A percentile compares a stretch with the other conserved stretches of the same genome.
Evolutionary conservation across 2,113 vertebrate species (phyloP).

Genomic region (Calidris pygmaea): DNA sequence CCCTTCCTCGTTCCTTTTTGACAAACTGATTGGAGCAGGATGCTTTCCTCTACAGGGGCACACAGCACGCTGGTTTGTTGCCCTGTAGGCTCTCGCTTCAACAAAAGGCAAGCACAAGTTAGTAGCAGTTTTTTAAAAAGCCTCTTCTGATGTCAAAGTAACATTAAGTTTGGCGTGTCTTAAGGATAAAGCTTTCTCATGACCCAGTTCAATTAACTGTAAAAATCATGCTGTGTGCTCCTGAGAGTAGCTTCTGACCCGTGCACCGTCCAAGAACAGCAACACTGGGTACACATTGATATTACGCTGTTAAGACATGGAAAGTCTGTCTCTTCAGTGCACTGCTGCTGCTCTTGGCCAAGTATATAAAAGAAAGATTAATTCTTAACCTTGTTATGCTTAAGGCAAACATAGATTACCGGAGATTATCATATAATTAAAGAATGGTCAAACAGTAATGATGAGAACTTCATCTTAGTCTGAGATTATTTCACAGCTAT

Average conservation of each 20-base stretch:
- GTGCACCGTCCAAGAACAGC: background rate
- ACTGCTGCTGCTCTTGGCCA: background rate
- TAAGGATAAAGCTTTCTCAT: background rate
- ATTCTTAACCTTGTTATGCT: background rate
- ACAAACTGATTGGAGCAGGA: accelerated
- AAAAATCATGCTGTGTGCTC: background rate
- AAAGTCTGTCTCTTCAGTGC: background rate
- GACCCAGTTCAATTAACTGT: background rate
- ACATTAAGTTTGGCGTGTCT: background rate
- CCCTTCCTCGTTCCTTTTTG: background rate
- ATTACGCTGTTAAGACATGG: accelerated
- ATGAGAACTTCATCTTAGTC: background rate
- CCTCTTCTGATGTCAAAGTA: background rate
- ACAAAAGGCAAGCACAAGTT: background rate
- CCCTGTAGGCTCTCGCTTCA: background rate
- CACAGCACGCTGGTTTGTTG: background rate
- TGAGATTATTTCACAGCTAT: background rate
- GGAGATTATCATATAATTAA: background rate
- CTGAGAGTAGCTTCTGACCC: background rate
- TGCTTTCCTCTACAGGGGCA: background rate
- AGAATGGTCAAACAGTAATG: background rate
- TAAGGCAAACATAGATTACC: background rate
- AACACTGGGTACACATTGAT: background rate
- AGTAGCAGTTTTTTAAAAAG: background rate
- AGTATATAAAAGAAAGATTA: background rate